A percentile compares a stretch with the other conserved stretches of the same genome.
phyloP scores from a whole-genome alignment of 1,140 invertebrate genomes.

The Grapholita molesta region DNA sequence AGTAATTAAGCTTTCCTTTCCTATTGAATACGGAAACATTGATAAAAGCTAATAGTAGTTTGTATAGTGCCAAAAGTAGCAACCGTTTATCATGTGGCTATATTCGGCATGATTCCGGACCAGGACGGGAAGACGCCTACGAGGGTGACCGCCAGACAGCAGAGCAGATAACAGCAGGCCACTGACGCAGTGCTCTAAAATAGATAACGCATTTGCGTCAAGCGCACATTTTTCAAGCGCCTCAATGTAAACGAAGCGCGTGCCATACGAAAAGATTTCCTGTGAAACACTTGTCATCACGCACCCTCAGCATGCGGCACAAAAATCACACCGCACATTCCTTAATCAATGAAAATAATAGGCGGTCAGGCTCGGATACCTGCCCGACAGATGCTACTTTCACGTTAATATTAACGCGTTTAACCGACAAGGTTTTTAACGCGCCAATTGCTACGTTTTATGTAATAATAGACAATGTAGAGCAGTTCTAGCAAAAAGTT shows the following conservation, averaged over 20 bases:
- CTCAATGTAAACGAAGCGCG: conserved; percentile 63
- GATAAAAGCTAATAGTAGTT: neutral
- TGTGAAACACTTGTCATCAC: conserved; percentile 65
- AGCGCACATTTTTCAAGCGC: conserved; percentile 71
- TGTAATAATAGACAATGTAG: neutral
- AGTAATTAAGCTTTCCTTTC: no score
- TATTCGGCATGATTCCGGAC: neutral
- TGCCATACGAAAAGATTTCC: conserved; percentile 64
- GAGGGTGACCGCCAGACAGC: conserved; percentile 66
- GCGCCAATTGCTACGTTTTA: conserved; percentile 2
- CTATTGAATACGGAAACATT: no score
- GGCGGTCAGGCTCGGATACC: neutral
- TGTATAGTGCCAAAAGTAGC: neutral
- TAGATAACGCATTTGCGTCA: conserved; percentile 77
- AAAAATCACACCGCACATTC: neutral
- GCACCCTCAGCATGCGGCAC: conserved; percentile 37
- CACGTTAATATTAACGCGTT: neutral
- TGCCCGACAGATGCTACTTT: neutral
- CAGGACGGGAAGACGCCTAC: conserved; percentile 29
- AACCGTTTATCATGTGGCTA: neutral
- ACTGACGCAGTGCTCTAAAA: conserved; percentile 73
- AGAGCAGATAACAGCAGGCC: conserved; percentile 59
- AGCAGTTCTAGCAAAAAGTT: neutral
- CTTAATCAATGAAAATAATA: neutral
- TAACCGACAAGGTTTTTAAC: neutral